Evolutionary conservation across 2,797 vertebrate genomes (phyloP), one percentile per base, ranked within the genome.

Genomic region (Ambastaia sidthimunki): DNA sequence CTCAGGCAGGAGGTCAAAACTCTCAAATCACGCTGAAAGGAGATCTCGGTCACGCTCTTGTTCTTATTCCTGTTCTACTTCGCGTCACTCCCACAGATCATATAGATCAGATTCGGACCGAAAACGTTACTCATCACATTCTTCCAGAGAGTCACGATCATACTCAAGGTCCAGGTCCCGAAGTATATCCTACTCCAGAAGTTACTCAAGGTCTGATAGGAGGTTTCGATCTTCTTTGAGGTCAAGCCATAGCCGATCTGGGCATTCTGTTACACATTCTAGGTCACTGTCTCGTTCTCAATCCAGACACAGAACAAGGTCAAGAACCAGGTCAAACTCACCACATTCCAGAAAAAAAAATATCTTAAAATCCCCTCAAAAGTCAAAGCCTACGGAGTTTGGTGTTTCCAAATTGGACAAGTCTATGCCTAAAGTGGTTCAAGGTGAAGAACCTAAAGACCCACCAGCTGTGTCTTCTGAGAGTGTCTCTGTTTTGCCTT

Each of bases 401-500:
- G 92, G 90, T 75, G 87, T 92, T 71, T 67, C 79, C 70, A 96
- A 94, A 85, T 28, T 87, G 19, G 94, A 95, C 1, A 62, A 91
- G 19, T 59, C 85, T 18, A 86, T 91, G 80, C 73, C 91, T 63
- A 83, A 85, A 18, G 52, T 88, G 0, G 87, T 94, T 37, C 95
- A 94, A 0, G 90, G 81, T 66, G 90, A 86, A 91, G 86, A 96
- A 84, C 65, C 65, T 54, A 93, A 93, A 88, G 78, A 50, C 4
- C 18, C 82, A 25, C 34, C 91, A 18, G 75, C 80, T 9, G 89
- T 93, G 1, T 88, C 93, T 62, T 87, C 94, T 3, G 97, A 98
- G 81, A 95, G 10, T 81, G 93, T 94, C 68, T 92, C 96, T 4
- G 95, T 96, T 21, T 95, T 99, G 81, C 96, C 98, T 0, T 82